Conservation (phyloP, 2,113 vertebrate genomes). For the Mustelus asterias region DNA sequence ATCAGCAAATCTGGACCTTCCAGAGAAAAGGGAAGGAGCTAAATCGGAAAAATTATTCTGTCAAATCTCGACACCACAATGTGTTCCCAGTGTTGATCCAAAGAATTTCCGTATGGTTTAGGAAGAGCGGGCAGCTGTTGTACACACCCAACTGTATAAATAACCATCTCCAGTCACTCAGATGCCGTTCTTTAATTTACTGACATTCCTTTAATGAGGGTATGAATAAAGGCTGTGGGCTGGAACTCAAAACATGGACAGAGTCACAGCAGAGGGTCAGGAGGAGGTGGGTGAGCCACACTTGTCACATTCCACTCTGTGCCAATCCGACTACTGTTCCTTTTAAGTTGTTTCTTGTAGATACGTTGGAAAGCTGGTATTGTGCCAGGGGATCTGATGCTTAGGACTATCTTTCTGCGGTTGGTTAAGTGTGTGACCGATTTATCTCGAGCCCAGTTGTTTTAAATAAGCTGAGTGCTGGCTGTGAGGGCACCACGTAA, state of each 20-base stretch:
- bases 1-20: not conserved
- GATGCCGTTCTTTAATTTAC: not conserved
- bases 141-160: not conserved
- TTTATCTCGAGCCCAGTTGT: not conserved
- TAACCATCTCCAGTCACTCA: not conserved
- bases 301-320: not conserved
- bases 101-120: not conserved
- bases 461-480: not conserved
- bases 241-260: not conserved
- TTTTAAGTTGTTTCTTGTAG: not conserved
- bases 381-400: not conserved
- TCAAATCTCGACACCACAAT: not conserved
- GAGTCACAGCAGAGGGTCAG: not conserved
- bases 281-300: not conserved
- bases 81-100: not conserved
- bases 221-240: not conserved
- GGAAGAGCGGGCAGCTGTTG: not conserved
- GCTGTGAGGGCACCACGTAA: not conserved
- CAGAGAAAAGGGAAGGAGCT: not conserved
- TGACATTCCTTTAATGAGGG: not conserved
- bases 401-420: not conserved
- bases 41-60: not conserved
- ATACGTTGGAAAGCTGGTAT: not conserved
- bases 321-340: not conserved
- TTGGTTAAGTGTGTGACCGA: not conserved